Evolutionary conservation across 2,888 invertebrate genomes (phyloP).

Genomic region (Acleris sparsana): DNA sequence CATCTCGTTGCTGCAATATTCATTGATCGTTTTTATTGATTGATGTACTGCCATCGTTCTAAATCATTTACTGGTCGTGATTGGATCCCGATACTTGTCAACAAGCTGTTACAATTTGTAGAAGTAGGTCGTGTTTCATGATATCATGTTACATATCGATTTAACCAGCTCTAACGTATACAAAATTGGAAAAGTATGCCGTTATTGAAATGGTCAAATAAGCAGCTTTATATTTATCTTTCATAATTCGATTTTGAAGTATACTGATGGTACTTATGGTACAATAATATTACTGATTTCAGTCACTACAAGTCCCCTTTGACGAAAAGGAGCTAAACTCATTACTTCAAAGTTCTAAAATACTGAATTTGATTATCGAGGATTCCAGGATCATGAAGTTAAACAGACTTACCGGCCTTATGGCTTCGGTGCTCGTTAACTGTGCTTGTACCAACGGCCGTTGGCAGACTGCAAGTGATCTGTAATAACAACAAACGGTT

Average conservation of each 20-base stretch:
- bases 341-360: not conserved
- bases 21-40: conserved; percentile 46
- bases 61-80: conserved; percentile 52
- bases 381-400: not conserved
- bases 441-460: conserved; percentile 62
- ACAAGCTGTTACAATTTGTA: conserved; percentile 37
- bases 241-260: no score
- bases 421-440: conserved; percentile 61
- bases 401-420: conserved; percentile 60
- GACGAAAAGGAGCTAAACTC: conserved; percentile 3
- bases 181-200: no score
- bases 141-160: conserved; percentile 18
- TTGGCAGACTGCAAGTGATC: conserved; percentile 62
- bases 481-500: conserved; percentile 59
- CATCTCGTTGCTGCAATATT: conserved; percentile 11
- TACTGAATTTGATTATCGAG: not conserved
- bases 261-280: no score
- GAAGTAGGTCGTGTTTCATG: conserved; percentile 28
- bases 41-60: conserved; percentile 59
- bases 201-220: no score
- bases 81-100: conserved; percentile 26
- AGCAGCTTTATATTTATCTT: no score
- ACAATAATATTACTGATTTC: no score
- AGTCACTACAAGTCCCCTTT: no score
- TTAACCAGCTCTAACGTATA: not conserved